Percentiles rank a stretch among this genome's conserved stretches.
Conservation (phyloP, 2,888 invertebrate species). For the Rhaphigaster nebulosa region DNA sequence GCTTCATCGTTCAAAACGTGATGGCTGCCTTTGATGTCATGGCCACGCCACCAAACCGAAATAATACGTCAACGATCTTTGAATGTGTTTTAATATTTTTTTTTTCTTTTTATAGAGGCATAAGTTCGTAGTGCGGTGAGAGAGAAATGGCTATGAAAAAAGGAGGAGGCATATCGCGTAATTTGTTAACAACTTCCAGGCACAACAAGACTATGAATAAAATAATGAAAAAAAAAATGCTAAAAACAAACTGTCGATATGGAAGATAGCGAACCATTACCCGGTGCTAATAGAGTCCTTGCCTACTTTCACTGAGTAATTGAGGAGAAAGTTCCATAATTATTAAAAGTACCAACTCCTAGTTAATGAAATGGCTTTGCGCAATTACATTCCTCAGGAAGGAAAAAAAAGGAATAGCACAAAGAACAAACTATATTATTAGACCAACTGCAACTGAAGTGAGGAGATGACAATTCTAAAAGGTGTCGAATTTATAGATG, state of each 20-base stretch:
- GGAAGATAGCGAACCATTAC: neutral
- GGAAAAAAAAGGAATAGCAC: neutral
- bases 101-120: neutral
- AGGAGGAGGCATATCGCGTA: neutral
- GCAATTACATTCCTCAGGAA: neutral
- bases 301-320: neutral
- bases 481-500: too few relatives aligned
- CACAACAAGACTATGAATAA: neutral
- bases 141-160: too few relatives aligned
- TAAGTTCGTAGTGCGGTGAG: too few relatives aligned
- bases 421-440: neutral
- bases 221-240: neutral
- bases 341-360: neutral
- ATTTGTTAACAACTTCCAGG: too few relatives aligned
- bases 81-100: neutral
- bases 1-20: slow-evolving; percentile 5
- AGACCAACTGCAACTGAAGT: neutral
- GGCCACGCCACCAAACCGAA: neutral
- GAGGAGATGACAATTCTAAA: neutral
- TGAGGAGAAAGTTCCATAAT: slow-evolving; percentile 1
- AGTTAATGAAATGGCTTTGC: neutral
- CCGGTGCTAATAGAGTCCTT: neutral
- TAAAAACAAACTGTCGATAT: neutral
- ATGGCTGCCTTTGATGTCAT: neutral
- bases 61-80: neutral